A percentile compares a stretch with the other conserved stretches of the same genome.
phyloP scores from a whole-genome alignment of 1,140 invertebrate species.

The Orius laevigatus region DNA sequence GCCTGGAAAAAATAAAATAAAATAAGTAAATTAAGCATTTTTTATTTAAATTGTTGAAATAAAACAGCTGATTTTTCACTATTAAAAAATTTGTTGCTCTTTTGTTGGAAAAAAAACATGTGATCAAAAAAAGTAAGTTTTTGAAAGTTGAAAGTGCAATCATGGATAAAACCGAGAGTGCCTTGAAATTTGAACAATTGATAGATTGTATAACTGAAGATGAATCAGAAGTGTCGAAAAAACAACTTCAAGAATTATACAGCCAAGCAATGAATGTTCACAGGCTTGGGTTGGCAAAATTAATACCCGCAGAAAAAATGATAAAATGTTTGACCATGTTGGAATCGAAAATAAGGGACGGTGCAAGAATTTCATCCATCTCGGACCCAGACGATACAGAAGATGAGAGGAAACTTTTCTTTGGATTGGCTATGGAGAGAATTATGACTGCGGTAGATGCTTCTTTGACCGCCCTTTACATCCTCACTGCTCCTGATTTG shows the following conservation, averaged over 20 bases:
- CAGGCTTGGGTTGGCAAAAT: slow-evolving; percentile 69
- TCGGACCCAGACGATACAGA: slow-evolving; percentile 73
- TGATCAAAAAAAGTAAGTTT: too few species aligned
- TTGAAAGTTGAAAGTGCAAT: too few species aligned
- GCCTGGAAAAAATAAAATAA: slow-evolving; percentile 16
- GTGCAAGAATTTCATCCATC: slow-evolving; percentile 65
- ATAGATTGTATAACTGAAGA: too few species aligned
- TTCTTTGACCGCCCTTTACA: slow-evolving; percentile 68
- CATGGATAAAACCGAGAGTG: too few species aligned
- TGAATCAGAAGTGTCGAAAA: too few species aligned
- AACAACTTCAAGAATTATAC: slow-evolving; percentile 72
- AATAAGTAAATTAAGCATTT: not conserved
- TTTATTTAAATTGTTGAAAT: too few species aligned
- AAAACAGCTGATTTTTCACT: too few species aligned
- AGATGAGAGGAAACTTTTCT: slow-evolving; percentile 72
- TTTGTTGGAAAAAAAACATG: too few species aligned
- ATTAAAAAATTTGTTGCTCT: too few species aligned
- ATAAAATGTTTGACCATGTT: slow-evolving; percentile 72
- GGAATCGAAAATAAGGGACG: slow-evolving; percentile 84
- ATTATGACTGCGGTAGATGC: slow-evolving; percentile 80
- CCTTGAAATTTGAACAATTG: too few species aligned
- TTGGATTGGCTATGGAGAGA: slow-evolving; percentile 76
- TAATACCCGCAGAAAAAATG: slow-evolving; percentile 75
- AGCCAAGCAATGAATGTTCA: slow-evolving; percentile 95
- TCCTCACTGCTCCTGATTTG: slow-evolving; percentile 90